These are phyloP conservation scores for Ormyrus thymus DNA, from an alignment of 2,888 invertebrate species.

Conservation along the genomic window DNA sequence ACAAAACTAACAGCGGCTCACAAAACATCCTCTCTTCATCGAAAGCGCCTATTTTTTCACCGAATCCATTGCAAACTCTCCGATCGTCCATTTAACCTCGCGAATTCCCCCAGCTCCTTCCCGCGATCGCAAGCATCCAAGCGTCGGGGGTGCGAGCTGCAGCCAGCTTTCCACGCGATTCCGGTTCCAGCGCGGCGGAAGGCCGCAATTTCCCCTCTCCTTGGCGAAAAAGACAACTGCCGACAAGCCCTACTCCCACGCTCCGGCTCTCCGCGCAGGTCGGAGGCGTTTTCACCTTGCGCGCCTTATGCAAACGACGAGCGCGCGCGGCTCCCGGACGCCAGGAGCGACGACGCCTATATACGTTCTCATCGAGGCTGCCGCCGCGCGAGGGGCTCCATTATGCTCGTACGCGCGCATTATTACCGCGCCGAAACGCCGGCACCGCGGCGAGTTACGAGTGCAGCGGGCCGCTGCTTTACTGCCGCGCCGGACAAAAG, in stretches of 20 bases:
- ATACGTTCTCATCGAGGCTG: constrained; percentile 56
- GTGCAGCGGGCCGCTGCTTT: constrained; percentile 11
- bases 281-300: constrained; percentile 53
- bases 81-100: too few species aligned
- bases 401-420: constrained; percentile 8
- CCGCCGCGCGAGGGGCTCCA: constrained; percentile 9
- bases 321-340: too few species aligned
- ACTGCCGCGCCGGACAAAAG: constrained; percentile 15
- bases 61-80: too few species aligned
- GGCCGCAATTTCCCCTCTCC: not conserved
- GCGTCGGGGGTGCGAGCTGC: not conserved
- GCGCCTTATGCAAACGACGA: too few species aligned
- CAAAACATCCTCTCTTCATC: too few species aligned
- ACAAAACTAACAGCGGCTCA: too few species aligned
- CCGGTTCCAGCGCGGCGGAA: too few species aligned
- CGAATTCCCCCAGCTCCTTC: too few species aligned
- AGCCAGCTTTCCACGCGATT: too few species aligned
- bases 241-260: too few species aligned
- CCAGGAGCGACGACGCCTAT: constrained; percentile 53
- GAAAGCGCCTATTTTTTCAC: too few species aligned
- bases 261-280: not conserved
- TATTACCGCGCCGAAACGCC: constrained; percentile 34
- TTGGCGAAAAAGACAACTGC: too few species aligned
- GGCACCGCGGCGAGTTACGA: constrained; percentile 11
- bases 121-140: not conserved